Conservation (phyloP, 1,140 invertebrate genomes). For the Drosophila gunungcola region DNA sequence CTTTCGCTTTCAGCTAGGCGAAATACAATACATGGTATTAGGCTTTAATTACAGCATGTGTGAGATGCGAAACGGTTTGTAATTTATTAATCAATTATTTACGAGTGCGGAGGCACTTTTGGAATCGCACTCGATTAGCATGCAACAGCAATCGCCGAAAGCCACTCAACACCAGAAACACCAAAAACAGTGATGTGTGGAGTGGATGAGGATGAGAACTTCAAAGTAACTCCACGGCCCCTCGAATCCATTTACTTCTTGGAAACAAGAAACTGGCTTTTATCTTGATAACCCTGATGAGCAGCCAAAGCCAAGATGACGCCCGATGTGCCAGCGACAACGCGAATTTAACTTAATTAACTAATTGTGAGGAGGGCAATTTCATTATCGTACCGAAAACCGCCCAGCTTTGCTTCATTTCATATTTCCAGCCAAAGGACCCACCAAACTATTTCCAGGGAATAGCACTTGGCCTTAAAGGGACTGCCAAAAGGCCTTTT, state of each 20-base stretch:
- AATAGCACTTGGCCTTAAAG: background rate
- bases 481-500: background rate
- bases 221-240: conserved; percentile 13
- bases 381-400: background rate
- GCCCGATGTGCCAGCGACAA: conserved; percentile 25
- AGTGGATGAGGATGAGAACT: conserved; percentile 19
- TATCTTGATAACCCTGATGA: conserved; percentile 37
- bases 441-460: background rate
- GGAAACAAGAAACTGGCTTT: conserved; percentile 19
- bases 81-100: conserved; percentile 52
- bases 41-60: conserved; percentile 25
- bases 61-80: conserved; percentile 32
- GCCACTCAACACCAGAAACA: conserved; percentile 8
- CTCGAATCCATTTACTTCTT: conserved; percentile 11
- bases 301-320: conserved; percentile 31
- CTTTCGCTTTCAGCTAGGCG: conserved; percentile 1
- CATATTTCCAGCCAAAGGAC: background rate
- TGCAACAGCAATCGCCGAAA: conserved; percentile 28
- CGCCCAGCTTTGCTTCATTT: background rate
- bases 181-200: conserved; percentile 9
- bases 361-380: conserved; percentile 24
- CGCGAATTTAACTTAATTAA: conserved; percentile 33
- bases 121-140: conserved; percentile 29
- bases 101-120: conserved; percentile 6
- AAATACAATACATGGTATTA: background rate